Conservation (phyloP, 2,113 vertebrate genomes). For the Tragelaphus strepsiceros region DNA sequence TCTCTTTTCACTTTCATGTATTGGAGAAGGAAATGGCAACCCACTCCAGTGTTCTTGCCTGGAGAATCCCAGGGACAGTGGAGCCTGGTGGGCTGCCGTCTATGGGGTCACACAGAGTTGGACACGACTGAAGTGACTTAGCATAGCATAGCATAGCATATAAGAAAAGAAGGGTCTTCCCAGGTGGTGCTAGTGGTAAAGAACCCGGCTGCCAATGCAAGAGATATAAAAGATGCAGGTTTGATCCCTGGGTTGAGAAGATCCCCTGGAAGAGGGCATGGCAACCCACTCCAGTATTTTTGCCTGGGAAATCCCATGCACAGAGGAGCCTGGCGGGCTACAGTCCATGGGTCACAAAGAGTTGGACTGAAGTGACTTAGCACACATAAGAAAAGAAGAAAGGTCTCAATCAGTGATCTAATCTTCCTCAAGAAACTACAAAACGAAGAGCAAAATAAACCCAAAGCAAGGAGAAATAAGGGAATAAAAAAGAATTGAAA, state of each 20-base stretch:
- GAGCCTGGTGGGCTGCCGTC: too few species aligned
- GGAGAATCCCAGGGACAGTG: too few species aligned
- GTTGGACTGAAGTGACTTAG: not conserved
- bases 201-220: not conserved
- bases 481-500: slow-evolving; percentile 1
- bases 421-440: not conserved
- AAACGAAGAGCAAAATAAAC: not conserved
- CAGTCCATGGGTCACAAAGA: not conserved
- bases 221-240: not conserved
- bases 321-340: not conserved
- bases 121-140: too few species aligned
- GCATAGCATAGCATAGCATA: too few species aligned
- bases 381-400: not conserved
- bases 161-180: not conserved
- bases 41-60: too few species aligned
- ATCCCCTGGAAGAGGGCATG: not conserved
- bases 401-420: not conserved
- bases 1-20: too few species aligned
- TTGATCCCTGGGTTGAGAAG: not conserved
- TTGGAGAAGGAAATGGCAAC: too few species aligned
- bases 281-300: not conserved
- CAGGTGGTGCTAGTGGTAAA: not conserved
- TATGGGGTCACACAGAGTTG: too few species aligned
- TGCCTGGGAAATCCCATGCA: not conserved
- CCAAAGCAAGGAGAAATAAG: not conserved